These are phyloP conservation scores for Morone saxatilis DNA, from an alignment of 2,113 vertebrate genomes.

Conservation along the genomic window DNA sequence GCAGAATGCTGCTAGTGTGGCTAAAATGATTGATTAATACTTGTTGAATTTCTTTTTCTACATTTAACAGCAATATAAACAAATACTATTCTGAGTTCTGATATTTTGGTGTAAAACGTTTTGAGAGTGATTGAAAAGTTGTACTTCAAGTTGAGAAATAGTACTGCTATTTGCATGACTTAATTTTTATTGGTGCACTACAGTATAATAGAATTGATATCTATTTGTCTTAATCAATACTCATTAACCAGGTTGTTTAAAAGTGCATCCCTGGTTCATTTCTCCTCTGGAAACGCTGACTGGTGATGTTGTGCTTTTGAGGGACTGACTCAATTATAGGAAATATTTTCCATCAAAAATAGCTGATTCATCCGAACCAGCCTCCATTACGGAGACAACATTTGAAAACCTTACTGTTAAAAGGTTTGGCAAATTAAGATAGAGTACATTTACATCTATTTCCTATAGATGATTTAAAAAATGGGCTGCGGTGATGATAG, in stretches of 20 bases:
- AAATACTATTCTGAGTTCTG: neutral
- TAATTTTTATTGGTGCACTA: neutral
- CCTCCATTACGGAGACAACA: constrained; percentile 3
- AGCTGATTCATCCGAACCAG: constrained; percentile 45
- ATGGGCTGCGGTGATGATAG: constrained; percentile 11
- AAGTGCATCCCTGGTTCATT: constrained; percentile 6
- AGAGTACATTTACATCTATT: constrained; percentile 49
- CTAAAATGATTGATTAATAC: neutral
- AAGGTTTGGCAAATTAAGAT: constrained; percentile 46
- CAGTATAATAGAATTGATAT: neutral
- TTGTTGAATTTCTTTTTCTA: neutral
- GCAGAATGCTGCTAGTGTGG: neutral
- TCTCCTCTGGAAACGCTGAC: constrained; percentile 39
- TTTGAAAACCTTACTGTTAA: constrained; percentile 41
- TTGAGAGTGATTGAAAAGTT: neutral
- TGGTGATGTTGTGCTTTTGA: constrained; percentile 47
- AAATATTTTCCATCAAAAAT: constrained; percentile 36
- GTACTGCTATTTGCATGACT: neutral
- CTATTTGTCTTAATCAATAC: constrained; percentile 9
- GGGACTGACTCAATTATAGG: constrained; percentile 41
- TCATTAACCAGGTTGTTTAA: constrained; percentile 17
- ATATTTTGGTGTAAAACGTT: neutral
- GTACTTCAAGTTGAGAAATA: neutral
- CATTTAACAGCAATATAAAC: neutral
- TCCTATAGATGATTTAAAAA: constrained; percentile 30